A percentile compares a stretch with the other conserved stretches of the same genome.
Conservation (phyloP, 2,797 vertebrate genomes). For the Gobio occitaniae region DNA sequence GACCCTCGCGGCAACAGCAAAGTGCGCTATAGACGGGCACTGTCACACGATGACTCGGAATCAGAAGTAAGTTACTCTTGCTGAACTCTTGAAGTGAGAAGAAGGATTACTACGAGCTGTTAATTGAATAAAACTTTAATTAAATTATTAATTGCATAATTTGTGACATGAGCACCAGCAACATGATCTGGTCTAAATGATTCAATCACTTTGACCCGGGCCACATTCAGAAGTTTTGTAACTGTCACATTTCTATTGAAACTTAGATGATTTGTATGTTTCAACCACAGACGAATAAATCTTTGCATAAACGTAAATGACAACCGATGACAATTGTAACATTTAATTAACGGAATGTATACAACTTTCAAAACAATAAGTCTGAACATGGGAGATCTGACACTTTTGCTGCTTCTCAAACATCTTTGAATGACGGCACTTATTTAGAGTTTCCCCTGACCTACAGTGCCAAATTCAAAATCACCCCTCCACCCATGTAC, state of each 20-base stretch:
- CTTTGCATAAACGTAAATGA: not conserved
- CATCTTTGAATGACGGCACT: not conserved
- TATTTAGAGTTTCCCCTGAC: conserved; percentile 7
- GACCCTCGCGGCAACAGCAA: conserved; percentile 91
- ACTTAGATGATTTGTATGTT: not conserved
- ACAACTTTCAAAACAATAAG: not conserved
- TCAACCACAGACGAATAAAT: not conserved
- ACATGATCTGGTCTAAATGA: not conserved
- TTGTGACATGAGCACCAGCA: not conserved
- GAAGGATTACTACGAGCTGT: not conserved
- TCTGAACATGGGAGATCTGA: not conserved
- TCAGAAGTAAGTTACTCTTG: conserved; percentile 84
- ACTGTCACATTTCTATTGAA: not conserved
- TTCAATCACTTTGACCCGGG: not conserved
- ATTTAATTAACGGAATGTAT: not conserved
- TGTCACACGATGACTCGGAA: conserved; percentile 96
- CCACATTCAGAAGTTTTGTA: not conserved
- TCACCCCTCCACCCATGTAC: not conserved
- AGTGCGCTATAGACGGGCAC: conserved; percentile 93
- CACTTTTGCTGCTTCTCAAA: not conserved
- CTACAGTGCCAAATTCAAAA: not conserved
- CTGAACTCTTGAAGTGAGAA: not conserved
- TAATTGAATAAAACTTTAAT: not conserved
- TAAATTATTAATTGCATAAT: not conserved
- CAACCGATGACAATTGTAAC: not conserved